Base-by-base conservation (phyloP, 1,140 invertebrate genomes). In the Oryzaephilus surinamensis region DNA sequence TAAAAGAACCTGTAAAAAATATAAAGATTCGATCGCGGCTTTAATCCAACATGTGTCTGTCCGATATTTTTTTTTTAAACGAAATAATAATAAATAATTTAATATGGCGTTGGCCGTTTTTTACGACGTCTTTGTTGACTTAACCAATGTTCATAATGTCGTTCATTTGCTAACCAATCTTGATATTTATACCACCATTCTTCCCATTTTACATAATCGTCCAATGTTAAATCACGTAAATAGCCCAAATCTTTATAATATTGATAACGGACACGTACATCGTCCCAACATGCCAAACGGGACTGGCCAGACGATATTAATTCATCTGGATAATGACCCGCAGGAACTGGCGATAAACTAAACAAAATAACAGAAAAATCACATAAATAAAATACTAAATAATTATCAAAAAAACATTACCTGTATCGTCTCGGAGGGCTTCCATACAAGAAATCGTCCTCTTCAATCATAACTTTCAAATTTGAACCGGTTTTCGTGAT, bases 151-250 rank as follows among this genome's bases (percentile, higher is more conserved):
- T 84, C 81, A 56, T 83, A 85, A 44, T 80, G 81, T 32, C 81
- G 71, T 61, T 89, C 84, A 17, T 81, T 77, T 54, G 87, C 84
- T 41, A 89, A 62, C 87, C 86, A 91, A 61, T 89, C 84, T 61
- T 88, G 82, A 63, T 91, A 90, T 52, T 86, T 84, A 62, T 88
- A 89, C 84, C 85, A 91, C 87, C 87, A 91, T 62, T 89, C 83
- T 63, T 91, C 87, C 86, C 86, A 91, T 60, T 90, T 89, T 17
- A 88, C 73, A 58, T 89, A 91, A 60, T 91, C 87, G 40, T 84
- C 76, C 19, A 86, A 66, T 0, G 77, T 74, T 4, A 85, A 67
- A 41, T 83, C 80, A 15, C 84, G 64, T 18, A 90, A 64, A 54
- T 87, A 90, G 0, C 85, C 86, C 29, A 84, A 70, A 57, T 84